phyloP scores from a whole-genome alignment of 2,888 invertebrate species.

The Tiliacea citrago region DNA sequence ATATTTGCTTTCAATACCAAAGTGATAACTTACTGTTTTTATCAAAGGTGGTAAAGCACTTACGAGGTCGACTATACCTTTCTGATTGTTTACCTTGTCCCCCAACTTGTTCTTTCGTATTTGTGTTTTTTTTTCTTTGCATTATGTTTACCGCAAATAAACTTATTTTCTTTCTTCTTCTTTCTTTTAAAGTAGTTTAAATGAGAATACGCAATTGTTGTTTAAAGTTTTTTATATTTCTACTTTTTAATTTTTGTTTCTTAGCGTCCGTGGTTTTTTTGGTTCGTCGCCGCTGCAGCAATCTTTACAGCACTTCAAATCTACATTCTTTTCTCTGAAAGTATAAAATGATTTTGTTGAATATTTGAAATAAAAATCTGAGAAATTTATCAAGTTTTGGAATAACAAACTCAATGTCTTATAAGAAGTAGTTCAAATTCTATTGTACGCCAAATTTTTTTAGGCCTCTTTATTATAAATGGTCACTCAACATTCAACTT shows the following conservation, averaged over 20 bases:
- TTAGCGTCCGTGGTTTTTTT: neutral
- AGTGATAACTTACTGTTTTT: neutral
- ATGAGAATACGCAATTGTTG: slow-evolving; percentile 1
- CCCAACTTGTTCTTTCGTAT: no score
- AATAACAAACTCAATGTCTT: neutral
- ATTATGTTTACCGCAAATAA: no score
- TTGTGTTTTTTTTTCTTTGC: no score
- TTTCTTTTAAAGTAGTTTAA: neutral
- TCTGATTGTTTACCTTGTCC: neutral
- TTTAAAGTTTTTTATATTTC: slow-evolving; percentile 1
- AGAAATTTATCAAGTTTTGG: neutral
- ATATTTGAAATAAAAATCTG: slow-evolving; percentile 2
- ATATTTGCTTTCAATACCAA: neutral
- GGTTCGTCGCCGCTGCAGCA: slow-evolving; percentile 63
- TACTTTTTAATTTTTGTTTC: neutral
- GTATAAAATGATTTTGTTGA: slow-evolving; percentile 22
- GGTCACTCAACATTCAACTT: neutral
- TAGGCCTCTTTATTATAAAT: no score
- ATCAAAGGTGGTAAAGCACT: neutral
- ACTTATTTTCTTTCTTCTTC: no score
- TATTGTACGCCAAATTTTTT: neutral
- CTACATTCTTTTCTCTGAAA: slow-evolving; percentile 61
- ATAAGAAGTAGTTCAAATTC: neutral
- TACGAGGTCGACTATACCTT: neutral
- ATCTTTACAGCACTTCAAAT: slow-evolving; percentile 67